Evolutionary conservation across 2,797 vertebrate genomes (phyloP), one percentile per base, ranked within the genome.

Genomic region (Furcifer pardalis): DNA sequence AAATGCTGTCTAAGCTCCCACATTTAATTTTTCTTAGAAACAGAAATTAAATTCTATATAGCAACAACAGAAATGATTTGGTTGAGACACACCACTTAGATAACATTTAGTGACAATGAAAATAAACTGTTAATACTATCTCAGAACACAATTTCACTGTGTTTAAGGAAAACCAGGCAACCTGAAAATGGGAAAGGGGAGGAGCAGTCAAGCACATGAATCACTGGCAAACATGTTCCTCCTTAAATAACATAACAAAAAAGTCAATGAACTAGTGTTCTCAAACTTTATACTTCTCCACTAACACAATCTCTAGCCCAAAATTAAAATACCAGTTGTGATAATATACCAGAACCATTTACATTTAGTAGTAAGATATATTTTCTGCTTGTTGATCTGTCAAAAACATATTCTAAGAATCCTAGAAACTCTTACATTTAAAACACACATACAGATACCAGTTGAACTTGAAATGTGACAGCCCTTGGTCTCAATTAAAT

Each of bases 11-110:
- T 63, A 77, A 92, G 46, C 40, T 42, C 46, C 0, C 7, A 19
- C 19, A 82, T 42, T 5, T 27, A 44, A 83, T 89, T 87, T 88
- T 32, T 52, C 86, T 76, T 12, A 21, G 76, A 84, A 86, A 52
- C 7, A 82, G 1, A 4, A 86, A 81, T 1, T 0, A 2, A 87
- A 6, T 85, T 90, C 78, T 84, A 85, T 30, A 81, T 35, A 86
- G 84, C 74, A 62, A 80, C 6, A 0, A 0, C 27, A 89, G 56
- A 59, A 91, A 84, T 25, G 60, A 66, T 49, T 27, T 84, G 12
- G 42, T 4, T 62, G 52, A 89, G 87, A 83, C 19, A 17, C 86
- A 56, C 60, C 0, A 1, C 23, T 74, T 69, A 62, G 4, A n/a
- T 80, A 0, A 37, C 6, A 80, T 44, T 69, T 72, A 84, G 46